A percentile compares a stretch with the other conserved stretches of the same genome.
phyloP scores from a whole-genome alignment of 2,797 vertebrate genomes.

The Argyrosomus regius region DNA sequence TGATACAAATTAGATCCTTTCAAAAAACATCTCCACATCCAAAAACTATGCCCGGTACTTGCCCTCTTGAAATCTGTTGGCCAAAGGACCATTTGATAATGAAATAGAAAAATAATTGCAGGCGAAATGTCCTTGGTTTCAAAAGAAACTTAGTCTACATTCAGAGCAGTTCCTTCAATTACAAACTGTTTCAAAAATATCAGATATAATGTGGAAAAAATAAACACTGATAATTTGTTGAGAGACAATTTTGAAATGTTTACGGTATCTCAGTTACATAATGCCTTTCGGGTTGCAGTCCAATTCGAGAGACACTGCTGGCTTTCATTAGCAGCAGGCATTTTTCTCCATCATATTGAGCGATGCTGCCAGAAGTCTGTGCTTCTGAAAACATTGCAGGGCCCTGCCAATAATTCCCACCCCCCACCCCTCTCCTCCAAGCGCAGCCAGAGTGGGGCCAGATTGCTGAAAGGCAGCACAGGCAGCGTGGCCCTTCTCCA shows the following conservation, averaged over 20 bases:
- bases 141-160: conserved; percentile 52
- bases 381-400: conserved; percentile 84
- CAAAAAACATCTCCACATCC: conserved; percentile 28
- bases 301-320: conserved; percentile 83
- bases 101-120: conserved; percentile 68
- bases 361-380: conserved; percentile 82
- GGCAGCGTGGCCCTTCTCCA: conserved; percentile 77
- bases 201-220: conserved; percentile 79
- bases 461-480: conserved; percentile 81
- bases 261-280: conserved; percentile 84
- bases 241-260: conserved; percentile 85
- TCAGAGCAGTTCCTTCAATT: conserved; percentile 64
- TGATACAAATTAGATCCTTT: conserved; percentile 42
- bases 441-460: conserved; percentile 76
- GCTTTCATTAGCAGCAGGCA: conserved; percentile 85
- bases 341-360: conserved; percentile 83
- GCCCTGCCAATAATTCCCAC: conserved; percentile 77
- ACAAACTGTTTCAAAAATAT: conserved; percentile 76
- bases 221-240: conserved; percentile 83
- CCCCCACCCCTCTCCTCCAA: conserved; percentile 37
- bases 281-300: conserved; percentile 78
- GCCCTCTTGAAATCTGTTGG: conserved; percentile 21
- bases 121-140: conserved; percentile 57
- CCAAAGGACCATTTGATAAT: conserved; percentile 50
- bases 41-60: conserved; percentile 3